phyloP scores from a whole-genome alignment of 2,797 vertebrate species.

The Lophotriccus pileatus region DNA sequence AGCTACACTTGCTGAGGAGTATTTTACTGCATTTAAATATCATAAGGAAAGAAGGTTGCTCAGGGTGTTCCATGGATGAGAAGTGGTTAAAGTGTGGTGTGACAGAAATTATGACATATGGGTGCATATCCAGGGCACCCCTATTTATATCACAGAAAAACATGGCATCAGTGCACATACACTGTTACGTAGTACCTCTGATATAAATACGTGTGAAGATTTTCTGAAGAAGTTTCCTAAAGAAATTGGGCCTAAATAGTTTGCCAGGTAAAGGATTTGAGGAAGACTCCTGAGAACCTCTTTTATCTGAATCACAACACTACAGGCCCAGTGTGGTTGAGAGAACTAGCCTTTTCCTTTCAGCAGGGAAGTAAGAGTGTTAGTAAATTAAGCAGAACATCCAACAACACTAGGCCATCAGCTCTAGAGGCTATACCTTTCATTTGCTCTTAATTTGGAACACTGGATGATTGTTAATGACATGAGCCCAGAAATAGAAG shows the following conservation, averaged over 20 bases:
- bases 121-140: neutral
- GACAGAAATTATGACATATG: neutral
- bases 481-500: neutral
- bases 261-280: neutral
- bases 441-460: neutral
- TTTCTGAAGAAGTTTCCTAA: neutral
- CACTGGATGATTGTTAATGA: neutral
- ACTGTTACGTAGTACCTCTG: neutral
- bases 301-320: neutral
- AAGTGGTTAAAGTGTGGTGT: neutral
- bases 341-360: neutral
- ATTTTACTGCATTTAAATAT: neutral
- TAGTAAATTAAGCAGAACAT: neutral
- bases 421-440: neutral
- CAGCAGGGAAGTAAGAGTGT: neutral
- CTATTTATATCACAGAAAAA: neutral
- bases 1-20: neutral
- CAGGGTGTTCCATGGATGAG: neutral
- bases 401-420: neutral
- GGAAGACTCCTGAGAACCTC: neutral
- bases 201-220: neutral
- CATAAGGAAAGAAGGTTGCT: neutral
- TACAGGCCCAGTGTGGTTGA: neutral
- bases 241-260: neutral
- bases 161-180: accelerated